Base-by-base conservation (phyloP, 2,888 invertebrate species). In the Timandra comae region DNA sequence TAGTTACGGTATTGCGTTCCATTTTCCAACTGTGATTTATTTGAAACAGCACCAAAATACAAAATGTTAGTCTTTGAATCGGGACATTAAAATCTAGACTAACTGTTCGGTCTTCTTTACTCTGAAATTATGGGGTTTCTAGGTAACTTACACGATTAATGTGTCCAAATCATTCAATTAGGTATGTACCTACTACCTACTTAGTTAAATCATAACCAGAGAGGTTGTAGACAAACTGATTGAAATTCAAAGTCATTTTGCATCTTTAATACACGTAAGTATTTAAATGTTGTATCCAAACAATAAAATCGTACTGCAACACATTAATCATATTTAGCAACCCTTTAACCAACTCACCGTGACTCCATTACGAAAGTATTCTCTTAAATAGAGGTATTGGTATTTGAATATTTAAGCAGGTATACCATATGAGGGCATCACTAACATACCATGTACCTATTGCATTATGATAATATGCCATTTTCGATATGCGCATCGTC, bases 391-490 rank as follows among this genome's bases (percentile, higher is more conserved):
- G 56, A 57, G 50, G 53, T 65, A 67, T 56, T 49, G 47, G 46
- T 45, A 48, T 64, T 67, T 63, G 58, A 63, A 64, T 71, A 71
- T 63, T 57, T 55, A 65, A 63, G 55, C 55, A 52, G 52, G 46
- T 45, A 52, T 60, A 41, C 71, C 68, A 61, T 69, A 71, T 64
- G 60, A 57, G 65, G 69, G 63, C 70, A 72, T 75, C 65, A 63
- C 71, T 73, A 69, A 59, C 68, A 79, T 79, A 77, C 73, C 76
- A 57, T 63, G 68, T 72, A 16, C 4, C 16, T 16, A 65, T 72
- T 74, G 72, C 74, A 77, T 80, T 79, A 80, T 80, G 76, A 73
- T 82, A 81, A 80, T 80, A 68, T 69, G 77, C 75, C 75, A 78
- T 79, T 80, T 79, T 64, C 69, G 74, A 67, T 68, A 63, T 63